Conservation (phyloP, 2,888 invertebrate species). For the Odontocolon sp. region DNA sequence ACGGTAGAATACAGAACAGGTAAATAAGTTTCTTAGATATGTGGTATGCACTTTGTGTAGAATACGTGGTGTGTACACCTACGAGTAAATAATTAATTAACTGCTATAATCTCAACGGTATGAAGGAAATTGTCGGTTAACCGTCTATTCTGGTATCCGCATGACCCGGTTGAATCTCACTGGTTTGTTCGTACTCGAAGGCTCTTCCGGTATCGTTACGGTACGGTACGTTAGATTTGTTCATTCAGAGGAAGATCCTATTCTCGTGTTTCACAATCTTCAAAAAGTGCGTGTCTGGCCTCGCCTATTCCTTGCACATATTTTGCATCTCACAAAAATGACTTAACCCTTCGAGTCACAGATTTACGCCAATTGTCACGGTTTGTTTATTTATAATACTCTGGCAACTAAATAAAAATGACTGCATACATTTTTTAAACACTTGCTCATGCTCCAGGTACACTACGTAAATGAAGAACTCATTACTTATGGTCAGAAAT, state of each 20-base stretch:
- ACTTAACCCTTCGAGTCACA: too few species aligned
- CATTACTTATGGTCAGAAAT: too few species aligned
- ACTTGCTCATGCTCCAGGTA: too few species aligned
- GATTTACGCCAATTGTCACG: too few species aligned
- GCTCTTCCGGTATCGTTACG: constrained; percentile 47
- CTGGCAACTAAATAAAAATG: too few species aligned
- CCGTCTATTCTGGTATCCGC: constrained; percentile 52
- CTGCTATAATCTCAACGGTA: neutral
- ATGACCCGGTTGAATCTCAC: constrained; percentile 66
- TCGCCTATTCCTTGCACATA: neutral
- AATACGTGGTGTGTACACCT: neutral
- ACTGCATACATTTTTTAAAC: too few species aligned
- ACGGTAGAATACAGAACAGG: constrained; percentile 12
- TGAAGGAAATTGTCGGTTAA: constrained; percentile 41
- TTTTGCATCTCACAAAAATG: too few species aligned
- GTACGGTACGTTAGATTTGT: constrained; percentile 26
- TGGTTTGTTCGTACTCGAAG: constrained; percentile 65
- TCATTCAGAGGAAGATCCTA: constrained; percentile 14
- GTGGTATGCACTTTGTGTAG: neutral
- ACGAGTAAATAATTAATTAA: constrained; percentile 43
- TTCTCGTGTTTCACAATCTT: neutral
- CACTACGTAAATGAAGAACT: too few species aligned
- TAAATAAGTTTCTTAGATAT: constrained; percentile 27
- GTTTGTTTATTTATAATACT: too few species aligned
- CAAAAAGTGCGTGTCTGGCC: neutral